A percentile compares a stretch with the other conserved stretches of the same genome.
phyloP scores from a whole-genome alignment of 2,113 vertebrate genomes.

The Nannobrachium achirus region DNA sequence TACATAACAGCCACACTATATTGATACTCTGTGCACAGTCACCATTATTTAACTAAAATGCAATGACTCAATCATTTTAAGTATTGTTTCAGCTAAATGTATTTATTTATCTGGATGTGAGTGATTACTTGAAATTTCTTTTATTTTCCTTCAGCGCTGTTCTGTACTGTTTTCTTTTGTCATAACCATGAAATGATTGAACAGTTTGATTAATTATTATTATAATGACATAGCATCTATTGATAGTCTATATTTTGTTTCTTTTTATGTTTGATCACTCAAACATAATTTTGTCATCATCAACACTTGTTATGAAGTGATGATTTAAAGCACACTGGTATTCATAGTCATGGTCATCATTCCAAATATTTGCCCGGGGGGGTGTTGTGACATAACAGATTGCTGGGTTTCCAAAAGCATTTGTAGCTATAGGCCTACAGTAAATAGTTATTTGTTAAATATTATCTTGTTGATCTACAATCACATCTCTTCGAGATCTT shows the following conservation, averaged over 20 bases:
- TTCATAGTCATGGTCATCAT: constrained; percentile 38
- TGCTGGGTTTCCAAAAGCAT: constrained; percentile 64
- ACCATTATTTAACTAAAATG: constrained; percentile 70
- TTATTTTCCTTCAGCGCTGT: constrained; percentile 68
- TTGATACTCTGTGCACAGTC: constrained; percentile 54
- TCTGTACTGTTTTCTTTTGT: constrained; percentile 62
- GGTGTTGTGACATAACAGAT: constrained; percentile 37
- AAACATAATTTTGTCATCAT: constrained; percentile 33
- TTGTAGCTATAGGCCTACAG: constrained; percentile 64
- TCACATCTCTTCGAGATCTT: not conserved
- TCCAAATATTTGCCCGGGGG: constrained; percentile 27
- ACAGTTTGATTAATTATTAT: constrained; percentile 52
- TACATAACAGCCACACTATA: constrained; percentile 59
- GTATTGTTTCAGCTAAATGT: constrained; percentile 75
- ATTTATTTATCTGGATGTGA: constrained; percentile 83
- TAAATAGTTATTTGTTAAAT: constrained; percentile 52
- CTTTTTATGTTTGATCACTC: constrained; percentile 24
- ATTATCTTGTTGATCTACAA: not conserved
- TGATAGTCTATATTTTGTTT: constrained; percentile 29
- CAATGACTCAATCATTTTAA: constrained; percentile 67
- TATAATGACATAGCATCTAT: constrained; percentile 48
- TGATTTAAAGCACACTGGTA: constrained; percentile 57
- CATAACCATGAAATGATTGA: constrained; percentile 63
- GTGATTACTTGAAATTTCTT: constrained; percentile 81
- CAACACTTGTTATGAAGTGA: constrained; percentile 46